Percentiles rank a stretch among this genome's conserved stretches.
Conservation (phyloP, 2,797 vertebrate genomes). For the Eremophila alpestris region DNA sequence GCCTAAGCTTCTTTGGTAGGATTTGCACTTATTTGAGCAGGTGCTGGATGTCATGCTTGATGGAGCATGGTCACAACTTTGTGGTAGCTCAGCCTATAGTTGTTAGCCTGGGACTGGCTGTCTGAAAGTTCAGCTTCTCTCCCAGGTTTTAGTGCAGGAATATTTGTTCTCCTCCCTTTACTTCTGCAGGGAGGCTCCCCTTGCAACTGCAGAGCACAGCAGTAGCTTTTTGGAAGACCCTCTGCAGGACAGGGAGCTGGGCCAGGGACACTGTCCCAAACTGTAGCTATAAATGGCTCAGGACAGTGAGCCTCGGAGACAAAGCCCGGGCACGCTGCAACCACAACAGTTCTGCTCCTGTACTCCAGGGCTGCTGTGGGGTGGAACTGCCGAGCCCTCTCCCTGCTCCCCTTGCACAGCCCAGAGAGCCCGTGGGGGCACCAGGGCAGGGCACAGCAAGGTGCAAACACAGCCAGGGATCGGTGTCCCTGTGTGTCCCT, state of each 20-base stretch:
- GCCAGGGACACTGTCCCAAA: not conserved
- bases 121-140: not conserved
- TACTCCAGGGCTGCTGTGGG: not conserved
- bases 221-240: not conserved
- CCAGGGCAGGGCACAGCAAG: not conserved
- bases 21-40: not conserved
- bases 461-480: not conserved
- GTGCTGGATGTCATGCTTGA: not conserved
- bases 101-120: not conserved
- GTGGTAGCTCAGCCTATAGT: not conserved
- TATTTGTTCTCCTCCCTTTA: not conserved
- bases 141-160: not conserved
- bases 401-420: not conserved
- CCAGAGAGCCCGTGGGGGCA: not conserved
- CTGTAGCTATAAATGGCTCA: constrained; percentile 57
- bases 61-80: not conserved
- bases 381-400: not conserved
- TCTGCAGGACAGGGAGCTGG: not conserved
- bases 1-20: not conserved
- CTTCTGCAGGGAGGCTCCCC: not conserved
- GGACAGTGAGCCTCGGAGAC: constrained; percentile 21
- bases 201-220: not conserved
- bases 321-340: not conserved
- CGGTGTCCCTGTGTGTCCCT: accelerated
- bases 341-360: not conserved